These are phyloP conservation scores for Lycopodina hypogea DNA, from an alignment of 37 sponge, comb jelly and placozoan species.

Conservation along the genomic window DNA sequence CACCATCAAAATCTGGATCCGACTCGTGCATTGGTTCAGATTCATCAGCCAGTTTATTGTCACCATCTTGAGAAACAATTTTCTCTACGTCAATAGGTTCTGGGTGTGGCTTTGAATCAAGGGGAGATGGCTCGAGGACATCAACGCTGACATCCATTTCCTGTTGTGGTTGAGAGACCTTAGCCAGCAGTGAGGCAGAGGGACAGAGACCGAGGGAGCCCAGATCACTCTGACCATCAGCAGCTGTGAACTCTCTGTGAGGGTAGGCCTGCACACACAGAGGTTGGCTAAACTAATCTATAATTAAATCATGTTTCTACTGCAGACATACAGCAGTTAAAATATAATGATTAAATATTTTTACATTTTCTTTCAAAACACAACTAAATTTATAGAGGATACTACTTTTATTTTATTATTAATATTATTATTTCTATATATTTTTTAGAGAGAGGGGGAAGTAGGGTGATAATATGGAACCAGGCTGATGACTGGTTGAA, in stretches of 20 bases:
- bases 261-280: constrained; percentile 44
- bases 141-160: not conserved
- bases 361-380: not conserved
- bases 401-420: no score
- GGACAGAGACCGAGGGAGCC: constrained; percentile 55
- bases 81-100: constrained; percentile 3
- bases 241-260: constrained; percentile 40
- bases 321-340: constrained; percentile 1
- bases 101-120: not conserved
- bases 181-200: constrained; percentile 54
- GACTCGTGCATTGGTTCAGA: not conserved
- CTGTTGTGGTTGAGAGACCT: not conserved
- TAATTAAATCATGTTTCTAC: no score
- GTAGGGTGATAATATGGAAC: no score
- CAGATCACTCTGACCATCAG: constrained; percentile 23
- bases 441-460: no score
- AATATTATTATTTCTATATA: no score
- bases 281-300: no score
- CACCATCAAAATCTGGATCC: constrained; percentile 19
- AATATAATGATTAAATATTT: not conserved
- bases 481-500: no score
- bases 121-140: not conserved
- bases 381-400: no score
- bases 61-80: not conserved
- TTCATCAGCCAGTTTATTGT: not conserved